Percentiles rank a stretch among this genome's conserved stretches.
These are phyloP conservation scores for Panthera uncia DNA, from an alignment of 2,113 vertebrate genomes.

Conservation along the genomic window DNA sequence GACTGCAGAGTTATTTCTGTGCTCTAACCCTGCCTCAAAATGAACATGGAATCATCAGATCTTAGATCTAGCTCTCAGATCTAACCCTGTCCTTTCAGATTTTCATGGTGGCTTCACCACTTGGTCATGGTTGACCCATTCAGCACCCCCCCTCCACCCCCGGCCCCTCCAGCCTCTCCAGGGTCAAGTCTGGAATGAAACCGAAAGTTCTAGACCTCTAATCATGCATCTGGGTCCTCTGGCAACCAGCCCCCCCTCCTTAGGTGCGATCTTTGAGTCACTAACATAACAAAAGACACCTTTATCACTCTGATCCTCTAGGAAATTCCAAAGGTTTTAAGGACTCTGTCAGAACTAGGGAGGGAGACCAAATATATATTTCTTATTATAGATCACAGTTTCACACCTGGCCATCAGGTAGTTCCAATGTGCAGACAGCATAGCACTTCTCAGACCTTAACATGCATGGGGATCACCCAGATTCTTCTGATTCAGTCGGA, in stretches of 20 bases:
- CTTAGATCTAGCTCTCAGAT: neutral
- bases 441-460: fast-evolving
- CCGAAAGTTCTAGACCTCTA: neutral
- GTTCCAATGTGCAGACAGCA: neutral
- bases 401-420: too few relatives aligned
- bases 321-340: neutral
- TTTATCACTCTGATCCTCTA: neutral
- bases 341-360: neutral
- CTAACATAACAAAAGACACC: neutral
- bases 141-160: too few relatives aligned
- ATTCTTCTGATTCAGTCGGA: neutral
- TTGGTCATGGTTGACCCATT: neutral
- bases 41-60: neutral
- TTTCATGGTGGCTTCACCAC: too few relatives aligned
- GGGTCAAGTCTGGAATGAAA: too few relatives aligned
- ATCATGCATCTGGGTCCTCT: neutral
- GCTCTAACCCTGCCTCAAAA: neutral
- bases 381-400: neutral
- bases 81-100: neutral
- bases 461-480: neutral
- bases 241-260: neutral
- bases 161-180: neutral
- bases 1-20: neutral
- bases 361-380: neutral
- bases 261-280: neutral